Base-by-base conservation (phyloP, 2,113 vertebrate genomes). In the Austrofundulus limnaeus region DNA sequence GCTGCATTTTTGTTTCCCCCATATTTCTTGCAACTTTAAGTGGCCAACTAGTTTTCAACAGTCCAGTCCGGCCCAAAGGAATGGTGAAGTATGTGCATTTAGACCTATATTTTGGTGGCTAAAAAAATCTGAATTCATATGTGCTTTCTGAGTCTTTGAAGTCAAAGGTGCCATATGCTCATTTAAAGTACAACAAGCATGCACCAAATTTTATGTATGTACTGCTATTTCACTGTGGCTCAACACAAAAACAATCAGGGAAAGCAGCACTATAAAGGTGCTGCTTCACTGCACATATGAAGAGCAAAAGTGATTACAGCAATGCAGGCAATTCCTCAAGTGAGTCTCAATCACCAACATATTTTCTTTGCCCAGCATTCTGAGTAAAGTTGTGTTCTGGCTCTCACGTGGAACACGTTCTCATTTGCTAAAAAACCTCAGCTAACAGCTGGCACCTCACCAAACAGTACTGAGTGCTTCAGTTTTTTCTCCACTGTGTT, bases 401-500 rank as follows among this genome's bases (percentile, higher is more conserved):
- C 56, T 67, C 48, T 76, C 15, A 63, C 59, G 72, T 61, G 46
- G 23, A 66, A 56, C 38, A 45, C 34, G 57, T 67, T 73, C 58
- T 59, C 7, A 62, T 17, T 31, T 5, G 48, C 69, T 21, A 37
- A 69, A 13, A 48, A 70, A n/a, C 47, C 48, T 68, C 52, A 50
- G 54, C 66, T 47, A 77, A 16, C 64, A 47, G 21, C 57, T 75
- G 67, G 61, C 61, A 56, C 43, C 52, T 67, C 41, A 57, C 47
- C 20, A 34, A 63, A 66, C 25, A 37, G 17, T 71, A 75, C 75
- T 50, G 68, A 62, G 43, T 58, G 48, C 19, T 43, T 11, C 2
- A 38, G 53, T 64, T 79, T 83, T 70, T 38, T 47, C n/a, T 56
- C 48, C 52, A 51, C 48, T 76, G 66, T 66, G 54, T 60, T 57